Evolutionary conservation across 2,797 vertebrate species (phyloP).

Genomic region (Sebastes iracundus): DNA sequence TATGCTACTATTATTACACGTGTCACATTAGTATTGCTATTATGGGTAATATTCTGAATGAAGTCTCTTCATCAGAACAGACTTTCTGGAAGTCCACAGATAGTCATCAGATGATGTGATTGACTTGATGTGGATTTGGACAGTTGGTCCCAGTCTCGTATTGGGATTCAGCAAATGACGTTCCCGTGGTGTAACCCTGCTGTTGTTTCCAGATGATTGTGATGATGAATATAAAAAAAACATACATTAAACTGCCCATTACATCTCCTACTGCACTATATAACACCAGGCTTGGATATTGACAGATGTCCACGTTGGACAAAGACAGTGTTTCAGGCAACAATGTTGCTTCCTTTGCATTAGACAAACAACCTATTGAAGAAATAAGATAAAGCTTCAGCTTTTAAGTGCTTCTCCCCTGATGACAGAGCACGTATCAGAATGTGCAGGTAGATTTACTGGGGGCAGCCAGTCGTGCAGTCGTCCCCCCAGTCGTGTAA

Average conservation of each 20-base stretch:
- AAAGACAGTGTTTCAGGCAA: conserved; percentile 8
- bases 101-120: background rate
- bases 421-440: conserved; percentile 66
- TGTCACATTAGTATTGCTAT: background rate
- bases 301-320: background rate
- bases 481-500: conserved; percentile 71
- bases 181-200: background rate
- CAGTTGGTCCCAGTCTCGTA: background rate
- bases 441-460: conserved; percentile 79
- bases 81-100: too few relatives aligned
- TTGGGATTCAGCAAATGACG: background rate
- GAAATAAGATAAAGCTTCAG: conserved; percentile 56
- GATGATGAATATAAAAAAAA: background rate
- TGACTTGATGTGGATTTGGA: background rate
- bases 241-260: background rate
- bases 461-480: conserved; percentile 68
- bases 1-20: background rate
- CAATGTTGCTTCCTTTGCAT: conserved; percentile 22
- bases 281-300: background rate
- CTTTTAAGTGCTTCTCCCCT: conserved; percentile 59
- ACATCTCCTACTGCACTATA: background rate
- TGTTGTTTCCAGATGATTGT: background rate
- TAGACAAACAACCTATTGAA: conserved; percentile 35
- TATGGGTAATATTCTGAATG: background rate
- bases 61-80: background rate